Percentiles rank a stretch among this genome's conserved stretches.
phyloP scores from a whole-genome alignment of 37 sponge, comb jelly and placozoan genomes.

The Ianthella basta region DNA sequence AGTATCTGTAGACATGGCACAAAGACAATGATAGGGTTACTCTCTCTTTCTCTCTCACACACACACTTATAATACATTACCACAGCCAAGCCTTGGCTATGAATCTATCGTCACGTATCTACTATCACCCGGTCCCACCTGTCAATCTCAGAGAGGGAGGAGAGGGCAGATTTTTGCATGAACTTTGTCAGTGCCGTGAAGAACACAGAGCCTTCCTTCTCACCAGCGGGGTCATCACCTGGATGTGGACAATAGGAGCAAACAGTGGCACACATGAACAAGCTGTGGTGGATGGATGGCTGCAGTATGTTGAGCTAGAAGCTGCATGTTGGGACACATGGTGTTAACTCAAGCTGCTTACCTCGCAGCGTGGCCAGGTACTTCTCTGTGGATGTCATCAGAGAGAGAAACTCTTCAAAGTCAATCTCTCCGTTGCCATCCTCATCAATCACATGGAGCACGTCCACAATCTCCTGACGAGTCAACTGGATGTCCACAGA shows the following conservation, averaged over 20 bases:
- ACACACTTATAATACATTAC: no score
- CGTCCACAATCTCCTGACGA: conserved; percentile 47
- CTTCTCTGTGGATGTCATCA: conserved; percentile 69
- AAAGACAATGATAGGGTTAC: no score
- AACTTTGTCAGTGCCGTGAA: conserved; percentile 59
- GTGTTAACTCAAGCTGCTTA: neutral
- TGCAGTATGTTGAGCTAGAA: neutral
- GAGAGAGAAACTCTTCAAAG: conserved; percentile 64
- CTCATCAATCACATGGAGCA: conserved; percentile 61
- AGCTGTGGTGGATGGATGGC: neutral
- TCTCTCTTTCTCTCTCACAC: no score
- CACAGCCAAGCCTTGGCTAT: no score
- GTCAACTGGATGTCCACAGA: conserved; percentile 68
- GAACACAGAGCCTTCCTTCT: conserved; percentile 38
- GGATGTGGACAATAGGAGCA: no score
- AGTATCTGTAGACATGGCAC: conserved; percentile 30
- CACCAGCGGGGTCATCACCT: neutral
- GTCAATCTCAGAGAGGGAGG: conserved; percentile 68
- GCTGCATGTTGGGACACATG: neutral
- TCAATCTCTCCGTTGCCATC: conserved; percentile 80
- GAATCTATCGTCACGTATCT: no score
- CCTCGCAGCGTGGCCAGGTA: conserved; percentile 41
- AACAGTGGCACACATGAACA: neutral
- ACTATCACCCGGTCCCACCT: no score
- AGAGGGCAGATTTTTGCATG: conserved; percentile 68